Evolutionary conservation across 2,113 vertebrate genomes (phyloP).

Genomic region (Ictidomys tridecemlineatus): DNA sequence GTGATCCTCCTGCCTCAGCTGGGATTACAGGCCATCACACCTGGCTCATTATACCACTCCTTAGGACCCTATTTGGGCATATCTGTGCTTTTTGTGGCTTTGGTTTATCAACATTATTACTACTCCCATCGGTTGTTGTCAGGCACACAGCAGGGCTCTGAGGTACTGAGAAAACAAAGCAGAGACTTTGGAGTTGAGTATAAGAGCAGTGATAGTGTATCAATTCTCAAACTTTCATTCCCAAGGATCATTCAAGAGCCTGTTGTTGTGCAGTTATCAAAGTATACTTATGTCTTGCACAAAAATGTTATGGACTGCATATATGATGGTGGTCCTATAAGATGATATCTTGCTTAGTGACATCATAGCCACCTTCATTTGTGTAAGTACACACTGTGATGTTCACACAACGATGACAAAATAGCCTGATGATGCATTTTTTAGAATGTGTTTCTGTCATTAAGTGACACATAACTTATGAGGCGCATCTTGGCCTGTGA

Average conservation of each 20-base stretch:
- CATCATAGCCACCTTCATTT: background rate
- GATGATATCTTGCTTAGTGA: background rate
- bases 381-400: background rate
- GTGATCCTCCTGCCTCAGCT: too few relatives aligned
- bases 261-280: background rate
- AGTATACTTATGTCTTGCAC: background rate
- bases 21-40: too few relatives aligned
- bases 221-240: constrained; percentile 22
- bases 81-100: background rate
- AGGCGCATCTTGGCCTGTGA: background rate
- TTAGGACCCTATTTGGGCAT: background rate
- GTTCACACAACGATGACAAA: background rate
- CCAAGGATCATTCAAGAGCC: background rate
- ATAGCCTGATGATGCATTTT: background rate
- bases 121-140: background rate
- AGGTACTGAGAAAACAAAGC: background rate
- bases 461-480: background rate
- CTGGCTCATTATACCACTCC: background rate
- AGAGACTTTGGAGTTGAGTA: background rate
- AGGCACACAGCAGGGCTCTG: background rate
- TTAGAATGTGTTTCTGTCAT: background rate
- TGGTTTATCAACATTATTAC: background rate
- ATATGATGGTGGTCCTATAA: background rate
- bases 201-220: background rate
- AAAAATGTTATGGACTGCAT: background rate